Evolutionary conservation across 2,888 invertebrate species (phyloP), one percentile per base, ranked within the genome.

Genomic region (Dasypogon diadema): DNA sequence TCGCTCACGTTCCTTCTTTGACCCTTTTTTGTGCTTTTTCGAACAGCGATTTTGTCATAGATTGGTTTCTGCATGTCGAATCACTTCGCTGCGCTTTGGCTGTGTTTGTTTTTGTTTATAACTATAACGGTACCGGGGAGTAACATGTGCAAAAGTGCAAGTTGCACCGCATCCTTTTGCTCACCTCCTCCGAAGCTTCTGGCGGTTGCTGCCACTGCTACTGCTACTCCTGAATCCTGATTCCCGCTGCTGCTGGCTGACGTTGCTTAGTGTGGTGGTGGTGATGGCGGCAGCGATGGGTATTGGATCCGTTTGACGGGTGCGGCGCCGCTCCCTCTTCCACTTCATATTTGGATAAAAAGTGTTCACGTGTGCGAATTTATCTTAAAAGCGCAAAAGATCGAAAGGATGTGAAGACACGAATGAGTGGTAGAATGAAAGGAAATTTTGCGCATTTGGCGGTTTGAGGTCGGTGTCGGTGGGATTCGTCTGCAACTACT

Each of bases 351-450:
- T 68, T 51, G 30, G 51, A 24, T 68, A 68, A 68, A 68, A 68
- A 51, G 68, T 51, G 51, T 68, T 68, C 51, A 68, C 68, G 68
- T 68, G 68, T 68, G 68, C 18, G 51, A 68, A 51, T 46, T 68
- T 30, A 26, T 51, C 51, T 46, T 12, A 68, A 68, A 68, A 51
- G 48, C 24, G 51, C 26, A 68, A 68, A 51, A 68, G 30, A 68
- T 68, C 68, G 68, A 22, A 22, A 48, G 48, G 30, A 68, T 48
- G 68, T 22, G 63, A 63, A 63, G 63, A 63, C 63, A 63, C 42
- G 63, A 37, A 42, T 10, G 14, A 42, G 63, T 63, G 42, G 18
- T 18, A 18, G 63, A 63, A 63, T 42, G 42, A 63, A 63, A 37
- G 37, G 63, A 21, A 42, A 63, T 63, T 63, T 63, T 42, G 63